Percentiles rank a stretch among this genome's conserved stretches.
These are phyloP conservation scores for Paramuricea clavata DNA, from an alignment of 92 coral and sea anemone species.

Conservation along the genomic window DNA sequence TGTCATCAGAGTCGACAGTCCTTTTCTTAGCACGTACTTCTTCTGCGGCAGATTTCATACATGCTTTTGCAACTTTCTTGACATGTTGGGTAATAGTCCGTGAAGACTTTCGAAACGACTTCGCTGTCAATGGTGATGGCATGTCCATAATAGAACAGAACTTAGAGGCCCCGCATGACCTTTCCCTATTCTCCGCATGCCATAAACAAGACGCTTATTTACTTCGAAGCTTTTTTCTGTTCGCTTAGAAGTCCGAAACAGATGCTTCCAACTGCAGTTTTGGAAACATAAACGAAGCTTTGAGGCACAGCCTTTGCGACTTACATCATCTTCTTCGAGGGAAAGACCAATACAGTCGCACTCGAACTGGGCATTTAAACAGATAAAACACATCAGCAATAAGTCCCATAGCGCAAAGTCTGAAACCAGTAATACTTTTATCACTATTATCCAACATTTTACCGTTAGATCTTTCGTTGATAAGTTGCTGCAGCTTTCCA, in stretches of 20 bases:
- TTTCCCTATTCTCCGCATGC: background rate
- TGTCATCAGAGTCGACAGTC: background rate
- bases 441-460: background rate
- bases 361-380: background rate
- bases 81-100: background rate
- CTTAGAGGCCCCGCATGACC: too few species aligned
- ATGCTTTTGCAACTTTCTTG: background rate
- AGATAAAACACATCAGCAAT: too few species aligned
- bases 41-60: background rate
- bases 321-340: background rate
- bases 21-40: background rate
- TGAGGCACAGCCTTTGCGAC: conserved; percentile 1
- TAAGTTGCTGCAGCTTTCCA: too few species aligned
- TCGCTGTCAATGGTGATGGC: background rate
- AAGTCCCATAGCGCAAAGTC: conserved; percentile 4
- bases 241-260: background rate
- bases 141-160: too few species aligned
- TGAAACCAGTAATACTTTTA: conserved; percentile 43
- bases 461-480: background rate
- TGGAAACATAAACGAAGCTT: conserved; percentile 10
- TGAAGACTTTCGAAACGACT: background rate
- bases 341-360: conserved; percentile 1
- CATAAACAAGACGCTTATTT: too few species aligned
- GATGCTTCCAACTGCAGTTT: background rate
- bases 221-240: too few species aligned